Conservation (phyloP, 2,797 vertebrate genomes). For the Acrossocheilus wenchowensis region DNA sequence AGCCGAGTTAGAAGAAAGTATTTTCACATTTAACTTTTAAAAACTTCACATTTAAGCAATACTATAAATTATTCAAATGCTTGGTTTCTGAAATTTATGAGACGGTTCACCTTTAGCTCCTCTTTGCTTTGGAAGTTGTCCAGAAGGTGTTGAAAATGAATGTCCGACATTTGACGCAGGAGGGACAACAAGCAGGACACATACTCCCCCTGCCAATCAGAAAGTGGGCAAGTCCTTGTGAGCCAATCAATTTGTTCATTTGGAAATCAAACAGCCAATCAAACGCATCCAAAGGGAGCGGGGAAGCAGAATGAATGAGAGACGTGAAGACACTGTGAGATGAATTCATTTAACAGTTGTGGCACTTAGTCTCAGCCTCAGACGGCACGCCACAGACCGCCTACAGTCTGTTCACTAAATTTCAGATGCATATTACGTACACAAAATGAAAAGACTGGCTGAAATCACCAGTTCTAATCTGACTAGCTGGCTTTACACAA, state of each 20-base stretch:
- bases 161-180: constrained; percentile 97
- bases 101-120: constrained; percentile 68
- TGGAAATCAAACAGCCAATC: constrained; percentile 31
- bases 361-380: not conserved
- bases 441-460: not conserved
- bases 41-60: not conserved
- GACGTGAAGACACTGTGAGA: not conserved
- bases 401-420: not conserved
- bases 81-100: not conserved
- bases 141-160: constrained; percentile 96
- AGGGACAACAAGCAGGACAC: constrained; percentile 97
- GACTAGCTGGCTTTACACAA: not conserved
- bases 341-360: not conserved
- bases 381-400: not conserved
- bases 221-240: constrained; percentile 20
- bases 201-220: constrained; percentile 89
- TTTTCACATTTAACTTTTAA: not conserved
- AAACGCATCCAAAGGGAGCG: constrained; percentile 27
- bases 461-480: not conserved
- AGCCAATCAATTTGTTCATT: constrained; percentile 39
- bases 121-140: constrained; percentile 99
- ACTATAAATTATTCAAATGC: not conserved
- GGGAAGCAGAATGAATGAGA: constrained; percentile 3
- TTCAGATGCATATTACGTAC: not conserved
- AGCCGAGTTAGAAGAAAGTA: not conserved